Conservation (phyloP, 2,113 vertebrate genomes). For the Erpornis zantholeuca region DNA sequence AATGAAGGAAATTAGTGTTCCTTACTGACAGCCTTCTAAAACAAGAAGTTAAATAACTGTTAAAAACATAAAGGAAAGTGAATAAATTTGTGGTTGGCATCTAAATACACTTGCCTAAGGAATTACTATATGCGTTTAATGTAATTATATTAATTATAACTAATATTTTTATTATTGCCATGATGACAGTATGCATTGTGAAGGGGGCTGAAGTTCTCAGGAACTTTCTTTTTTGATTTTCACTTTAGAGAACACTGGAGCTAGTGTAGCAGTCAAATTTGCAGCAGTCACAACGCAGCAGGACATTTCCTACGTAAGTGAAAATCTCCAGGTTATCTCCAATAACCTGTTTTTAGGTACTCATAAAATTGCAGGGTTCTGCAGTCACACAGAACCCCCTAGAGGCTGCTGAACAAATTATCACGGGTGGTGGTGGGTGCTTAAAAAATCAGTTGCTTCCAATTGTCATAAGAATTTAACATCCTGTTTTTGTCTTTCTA, state of each 20-base stretch:
- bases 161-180: background rate
- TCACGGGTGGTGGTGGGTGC: background rate
- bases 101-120: background rate
- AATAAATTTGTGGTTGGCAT: background rate
- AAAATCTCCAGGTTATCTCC: background rate
- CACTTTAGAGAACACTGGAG: background rate
- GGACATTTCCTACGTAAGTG: background rate
- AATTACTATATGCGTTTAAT: background rate
- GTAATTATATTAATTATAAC: background rate
- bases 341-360: background rate
- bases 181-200: background rate
- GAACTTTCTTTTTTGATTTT: background rate
- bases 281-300: background rate
- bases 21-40: background rate
- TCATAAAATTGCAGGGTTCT: background rate
- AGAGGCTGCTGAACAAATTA: conserved; percentile 18
- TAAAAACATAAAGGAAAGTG: background rate
- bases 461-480: conserved; percentile 40
- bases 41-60: background rate
- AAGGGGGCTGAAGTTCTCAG: background rate
- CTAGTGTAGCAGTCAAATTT: background rate
- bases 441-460: conserved; percentile 22
- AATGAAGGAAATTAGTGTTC: background rate
- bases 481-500: conserved; percentile 80
- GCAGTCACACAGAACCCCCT: conserved; percentile 45